Evolutionary conservation across 2,113 vertebrate species (phyloP).

Genomic region (Eidolon helvum): DNA sequence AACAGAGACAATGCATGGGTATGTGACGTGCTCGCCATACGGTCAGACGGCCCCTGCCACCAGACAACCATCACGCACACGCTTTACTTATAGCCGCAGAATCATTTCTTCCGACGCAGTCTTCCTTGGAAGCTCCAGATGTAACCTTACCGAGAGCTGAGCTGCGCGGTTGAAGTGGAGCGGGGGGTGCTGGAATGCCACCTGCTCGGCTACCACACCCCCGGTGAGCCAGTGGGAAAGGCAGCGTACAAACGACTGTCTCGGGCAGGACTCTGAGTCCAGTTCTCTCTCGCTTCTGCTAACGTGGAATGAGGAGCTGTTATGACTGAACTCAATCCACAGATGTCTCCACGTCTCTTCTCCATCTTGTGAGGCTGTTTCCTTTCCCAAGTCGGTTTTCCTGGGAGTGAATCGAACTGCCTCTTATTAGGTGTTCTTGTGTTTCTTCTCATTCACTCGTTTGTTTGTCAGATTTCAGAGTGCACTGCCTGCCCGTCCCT

Average conservation of each 20-base stretch:
- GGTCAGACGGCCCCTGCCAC: fast-evolving
- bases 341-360: background rate
- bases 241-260: background rate
- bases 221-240: background rate
- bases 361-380: background rate
- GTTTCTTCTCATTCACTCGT: background rate
- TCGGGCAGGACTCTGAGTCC: background rate
- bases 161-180: background rate
- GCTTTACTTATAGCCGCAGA: background rate
- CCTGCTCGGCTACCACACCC: fast-evolving
- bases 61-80: fast-evolving
- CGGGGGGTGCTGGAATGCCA: background rate
- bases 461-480: background rate
- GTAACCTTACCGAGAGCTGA: background rate
- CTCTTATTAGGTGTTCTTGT: too few relatives aligned
- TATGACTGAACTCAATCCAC: background rate
- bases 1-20: background rate
- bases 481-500: background rate
- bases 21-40: fast-evolving
- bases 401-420: background rate
- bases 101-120: background rate
- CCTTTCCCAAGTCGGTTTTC: background rate
- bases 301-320: background rate
- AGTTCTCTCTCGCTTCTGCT: background rate
- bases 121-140: background rate